Conservation (phyloP, 2,888 invertebrate genomes). For the Noctua janthe region DNA sequence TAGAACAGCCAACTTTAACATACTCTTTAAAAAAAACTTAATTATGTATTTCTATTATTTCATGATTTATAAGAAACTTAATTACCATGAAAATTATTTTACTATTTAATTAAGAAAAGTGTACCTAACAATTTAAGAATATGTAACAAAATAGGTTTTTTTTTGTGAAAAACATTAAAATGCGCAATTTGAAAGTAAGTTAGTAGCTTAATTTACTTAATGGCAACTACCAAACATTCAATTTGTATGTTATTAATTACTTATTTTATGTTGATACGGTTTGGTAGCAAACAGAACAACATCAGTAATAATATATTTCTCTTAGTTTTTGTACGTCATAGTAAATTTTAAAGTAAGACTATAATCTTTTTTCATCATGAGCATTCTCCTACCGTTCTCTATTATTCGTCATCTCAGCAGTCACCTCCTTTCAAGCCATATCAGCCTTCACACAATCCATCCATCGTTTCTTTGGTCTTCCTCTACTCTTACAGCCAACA, state of each 20-base stretch:
- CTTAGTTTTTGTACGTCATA: not conserved
- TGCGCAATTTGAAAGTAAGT: not conserved
- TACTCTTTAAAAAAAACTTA: not conserved
- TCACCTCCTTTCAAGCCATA: too few relatives aligned
- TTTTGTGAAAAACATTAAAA: slow-evolving; percentile 15
- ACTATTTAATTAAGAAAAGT: not conserved
- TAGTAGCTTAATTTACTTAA: slow-evolving; percentile 19
- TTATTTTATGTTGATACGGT: slow-evolving; percentile 14
- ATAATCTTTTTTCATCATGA: too few relatives aligned
- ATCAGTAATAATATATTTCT: not conserved
- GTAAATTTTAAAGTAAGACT: too few relatives aligned
- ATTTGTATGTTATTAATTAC: slow-evolving; percentile 17
- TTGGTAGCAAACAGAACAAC: not conserved
- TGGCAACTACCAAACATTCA: not conserved
- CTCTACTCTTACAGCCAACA: too few relatives aligned
- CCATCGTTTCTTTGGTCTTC: too few relatives aligned
- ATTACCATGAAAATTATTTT: not conserved
- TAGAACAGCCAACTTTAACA: too few relatives aligned
- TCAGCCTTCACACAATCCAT: too few relatives aligned
- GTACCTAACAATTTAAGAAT: not conserved
- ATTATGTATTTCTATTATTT: too few relatives aligned
- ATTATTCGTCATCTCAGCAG: too few relatives aligned
- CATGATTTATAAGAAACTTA: not conserved
- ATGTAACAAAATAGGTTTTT: slow-evolving; percentile 1
- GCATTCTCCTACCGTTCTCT: too few relatives aligned